These are phyloP conservation scores for Lathamus discolor DNA, from an alignment of 2,113 vertebrate genomes.

Conservation along the genomic window DNA sequence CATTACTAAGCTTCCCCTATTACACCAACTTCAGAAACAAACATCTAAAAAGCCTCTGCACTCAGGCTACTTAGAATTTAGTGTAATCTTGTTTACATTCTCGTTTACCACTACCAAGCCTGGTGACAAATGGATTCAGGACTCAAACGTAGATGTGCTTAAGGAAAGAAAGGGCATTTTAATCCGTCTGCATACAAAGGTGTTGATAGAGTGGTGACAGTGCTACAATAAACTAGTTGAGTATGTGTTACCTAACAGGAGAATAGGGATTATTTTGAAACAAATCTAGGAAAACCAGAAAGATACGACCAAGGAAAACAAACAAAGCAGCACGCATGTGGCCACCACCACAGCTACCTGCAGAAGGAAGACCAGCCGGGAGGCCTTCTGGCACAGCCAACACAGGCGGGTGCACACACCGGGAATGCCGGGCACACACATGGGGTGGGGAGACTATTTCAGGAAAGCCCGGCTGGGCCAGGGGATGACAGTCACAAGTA, in stretches of 20 bases:
- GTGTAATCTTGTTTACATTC: background rate
- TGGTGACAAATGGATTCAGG: background rate
- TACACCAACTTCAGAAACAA: background rate
- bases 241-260: background rate
- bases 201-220: background rate
- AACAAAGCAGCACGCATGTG: fast-evolving
- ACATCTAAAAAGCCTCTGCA: background rate
- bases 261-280: background rate
- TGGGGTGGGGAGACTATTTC: background rate
- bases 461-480: background rate
- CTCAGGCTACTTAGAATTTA: background rate
- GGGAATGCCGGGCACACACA: background rate
- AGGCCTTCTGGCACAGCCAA: fast-evolving
- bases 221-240: background rate
- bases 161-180: background rate
- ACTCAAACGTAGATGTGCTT: fast-evolving
- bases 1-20: background rate
- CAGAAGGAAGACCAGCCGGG: background rate
- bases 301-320: fast-evolving
- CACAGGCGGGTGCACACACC: fast-evolving
- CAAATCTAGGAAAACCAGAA: background rate
- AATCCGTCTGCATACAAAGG: background rate
- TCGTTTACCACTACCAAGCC: background rate
- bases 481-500: fast-evolving
- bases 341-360: fast-evolving